These are phyloP conservation scores for Nineta flava DNA, from an alignment of 2,888 invertebrate genomes.

Conservation along the genomic window DNA sequence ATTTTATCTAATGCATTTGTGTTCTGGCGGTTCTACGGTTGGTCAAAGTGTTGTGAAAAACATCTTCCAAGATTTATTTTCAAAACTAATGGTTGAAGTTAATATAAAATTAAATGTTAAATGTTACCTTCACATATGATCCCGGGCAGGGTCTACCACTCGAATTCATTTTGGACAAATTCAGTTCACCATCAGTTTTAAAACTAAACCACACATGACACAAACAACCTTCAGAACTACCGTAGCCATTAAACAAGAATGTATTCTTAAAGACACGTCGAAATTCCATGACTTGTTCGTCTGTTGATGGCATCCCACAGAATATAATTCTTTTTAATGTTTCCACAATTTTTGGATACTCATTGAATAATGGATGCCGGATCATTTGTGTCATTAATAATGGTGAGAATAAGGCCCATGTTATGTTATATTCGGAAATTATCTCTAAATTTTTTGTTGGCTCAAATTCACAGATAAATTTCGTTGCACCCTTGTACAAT, in stretches of 20 bases:
- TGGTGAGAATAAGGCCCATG: not conserved
- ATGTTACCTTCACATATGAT: not conserved
- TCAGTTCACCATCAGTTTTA: not conserved
- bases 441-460: not conserved
- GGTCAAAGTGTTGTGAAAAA: too few relatives aligned
- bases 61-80: too few relatives aligned
- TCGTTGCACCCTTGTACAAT: not conserved
- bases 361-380: not conserved
- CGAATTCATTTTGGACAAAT: not conserved
- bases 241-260: not conserved
- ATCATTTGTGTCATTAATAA: not conserved
- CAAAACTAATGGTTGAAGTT: not conserved
- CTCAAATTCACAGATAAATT: not conserved
- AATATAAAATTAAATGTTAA: not conserved
- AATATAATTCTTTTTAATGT: not conserved
- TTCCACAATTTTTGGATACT: not conserved
- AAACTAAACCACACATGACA: not conserved
- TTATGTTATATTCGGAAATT: not conserved
- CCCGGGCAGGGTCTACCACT: not conserved
- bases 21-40: too few relatives aligned
- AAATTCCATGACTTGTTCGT: not conserved
- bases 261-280: not conserved
- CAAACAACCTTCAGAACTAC: not conserved
- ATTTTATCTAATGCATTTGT: too few relatives aligned
- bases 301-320: not conserved